A percentile compares a stretch with the other conserved stretches of the same genome.
phyloP scores from a whole-genome alignment of 2,797 vertebrate species.

The Crenuchus spilurus region DNA sequence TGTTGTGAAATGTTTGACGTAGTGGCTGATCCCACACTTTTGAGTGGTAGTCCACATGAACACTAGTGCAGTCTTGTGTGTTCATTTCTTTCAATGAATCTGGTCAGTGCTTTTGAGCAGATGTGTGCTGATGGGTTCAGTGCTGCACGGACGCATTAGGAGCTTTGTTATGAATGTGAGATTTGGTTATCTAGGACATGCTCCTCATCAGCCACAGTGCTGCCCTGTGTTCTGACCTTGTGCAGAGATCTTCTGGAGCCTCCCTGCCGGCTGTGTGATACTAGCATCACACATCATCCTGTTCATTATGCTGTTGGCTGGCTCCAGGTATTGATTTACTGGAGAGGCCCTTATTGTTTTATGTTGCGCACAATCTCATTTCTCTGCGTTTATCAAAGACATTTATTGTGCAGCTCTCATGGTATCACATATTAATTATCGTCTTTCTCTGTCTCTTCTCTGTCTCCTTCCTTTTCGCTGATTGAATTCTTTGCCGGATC shows the following conservation, averaged over 20 bases:
- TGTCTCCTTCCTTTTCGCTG: slow-evolving; percentile 3
- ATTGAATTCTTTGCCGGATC: slow-evolving; percentile 14
- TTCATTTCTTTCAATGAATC: background rate
- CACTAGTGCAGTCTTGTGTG: background rate
- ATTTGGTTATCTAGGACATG: background rate
- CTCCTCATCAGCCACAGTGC: background rate
- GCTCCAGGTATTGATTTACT: slow-evolving; percentile 14
- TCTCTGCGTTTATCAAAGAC: slow-evolving; percentile 8
- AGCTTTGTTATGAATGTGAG: background rate
- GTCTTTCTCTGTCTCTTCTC: slow-evolving; percentile 23
- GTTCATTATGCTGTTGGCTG: slow-evolving; percentile 11
- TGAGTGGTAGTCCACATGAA: no score
- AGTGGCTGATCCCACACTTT: no score
- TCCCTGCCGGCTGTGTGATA: background rate
- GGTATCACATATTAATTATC: slow-evolving; percentile 40
- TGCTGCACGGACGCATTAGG: no score
- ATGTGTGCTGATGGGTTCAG: background rate
- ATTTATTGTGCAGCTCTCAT: slow-evolving; percentile 25
- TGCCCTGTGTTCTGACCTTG: background rate
- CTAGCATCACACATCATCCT: slow-evolving; percentile 7
- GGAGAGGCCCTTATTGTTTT: slow-evolving; percentile 19
- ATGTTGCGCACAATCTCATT: background rate
- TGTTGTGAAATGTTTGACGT: no score
- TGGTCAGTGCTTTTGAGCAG: background rate
- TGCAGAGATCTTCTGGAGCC: background rate